phyloP scores from a whole-genome alignment of 1,140 invertebrate genomes.

The Orius insidiosus region DNA sequence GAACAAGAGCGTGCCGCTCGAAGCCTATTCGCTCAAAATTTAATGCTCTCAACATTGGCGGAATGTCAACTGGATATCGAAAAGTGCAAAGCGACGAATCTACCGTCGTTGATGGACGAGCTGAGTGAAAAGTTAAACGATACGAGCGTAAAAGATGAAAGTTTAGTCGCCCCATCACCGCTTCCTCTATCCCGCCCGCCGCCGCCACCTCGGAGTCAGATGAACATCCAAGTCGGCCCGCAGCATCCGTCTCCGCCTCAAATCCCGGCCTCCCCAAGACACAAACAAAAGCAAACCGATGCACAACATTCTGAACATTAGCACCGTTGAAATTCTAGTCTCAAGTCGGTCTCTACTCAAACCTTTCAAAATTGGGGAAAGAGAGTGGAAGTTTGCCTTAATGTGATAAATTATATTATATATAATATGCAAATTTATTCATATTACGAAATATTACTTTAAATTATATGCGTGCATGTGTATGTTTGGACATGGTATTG shows the following conservation, averaged over 20 bases:
- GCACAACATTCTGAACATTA: too few relatives aligned
- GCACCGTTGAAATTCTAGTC: too few relatives aligned
- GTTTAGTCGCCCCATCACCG: background rate
- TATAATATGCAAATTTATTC: too few relatives aligned
- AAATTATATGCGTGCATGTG: too few relatives aligned
- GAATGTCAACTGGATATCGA: constrained; percentile 1
- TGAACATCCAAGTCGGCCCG: background rate
- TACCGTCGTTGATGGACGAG: constrained; percentile 5
- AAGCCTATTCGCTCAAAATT: constrained; percentile 49
- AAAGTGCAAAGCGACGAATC: background rate
- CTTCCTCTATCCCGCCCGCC: background rate
- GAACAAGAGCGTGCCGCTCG: constrained; percentile 43
- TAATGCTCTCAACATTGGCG: constrained; percentile 30
- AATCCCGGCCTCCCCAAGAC: constrained; percentile 3
- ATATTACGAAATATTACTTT: too few relatives aligned
- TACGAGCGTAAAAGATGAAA: background rate
- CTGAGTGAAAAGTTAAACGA: background rate
- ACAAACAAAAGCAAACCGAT: background rate
- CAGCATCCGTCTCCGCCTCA: constrained; percentile 2
- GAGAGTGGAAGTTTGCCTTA: too few relatives aligned
- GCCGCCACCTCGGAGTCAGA: background rate
- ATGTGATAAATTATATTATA: too few relatives aligned
- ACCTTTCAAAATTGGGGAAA: too few relatives aligned
- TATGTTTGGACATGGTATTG: too few relatives aligned
- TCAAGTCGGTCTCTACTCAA: too few relatives aligned